These are phyloP conservation scores for Chrysina gloriosa DNA, from an alignment of 2,888 invertebrate species.

Conservation along the genomic window DNA sequence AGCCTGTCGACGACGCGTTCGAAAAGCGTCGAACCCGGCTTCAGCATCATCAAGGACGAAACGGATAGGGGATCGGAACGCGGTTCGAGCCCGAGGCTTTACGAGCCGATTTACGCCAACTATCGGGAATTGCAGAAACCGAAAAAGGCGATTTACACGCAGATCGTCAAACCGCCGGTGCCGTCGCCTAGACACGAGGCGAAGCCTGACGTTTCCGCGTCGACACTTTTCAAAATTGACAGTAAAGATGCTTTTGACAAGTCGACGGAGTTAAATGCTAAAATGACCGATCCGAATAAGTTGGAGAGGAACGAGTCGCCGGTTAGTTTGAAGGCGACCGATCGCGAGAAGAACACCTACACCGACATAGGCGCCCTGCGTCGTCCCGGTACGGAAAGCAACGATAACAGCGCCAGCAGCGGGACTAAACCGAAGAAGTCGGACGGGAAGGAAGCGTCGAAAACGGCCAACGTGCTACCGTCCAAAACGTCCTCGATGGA, in stretches of 20 bases:
- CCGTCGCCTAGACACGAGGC: conserved; percentile 43
- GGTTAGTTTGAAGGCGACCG: not conserved
- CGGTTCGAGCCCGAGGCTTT: not conserved
- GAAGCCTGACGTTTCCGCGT: not conserved
- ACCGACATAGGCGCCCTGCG: not conserved
- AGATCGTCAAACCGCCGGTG: conserved; percentile 39
- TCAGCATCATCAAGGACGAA: not conserved
- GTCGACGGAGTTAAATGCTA: not conserved
- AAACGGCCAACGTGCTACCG: not conserved
- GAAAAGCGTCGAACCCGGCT: not conserved
- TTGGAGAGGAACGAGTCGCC: conserved; percentile 3
- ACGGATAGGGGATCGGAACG: not conserved
- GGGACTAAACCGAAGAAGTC: conserved; percentile 15
- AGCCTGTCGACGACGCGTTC: not conserved
- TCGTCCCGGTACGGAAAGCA: not conserved
- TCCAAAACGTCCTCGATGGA: conserved; percentile 42
- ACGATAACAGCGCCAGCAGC: conserved; percentile 58
- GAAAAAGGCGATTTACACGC: not conserved
- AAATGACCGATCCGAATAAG: not conserved
- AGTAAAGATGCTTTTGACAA: conserved; percentile 28
- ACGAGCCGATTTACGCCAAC: conserved; percentile 48
- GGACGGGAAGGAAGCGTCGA: not conserved
- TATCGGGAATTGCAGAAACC: conserved; percentile 33
- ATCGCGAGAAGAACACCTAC: not conserved
- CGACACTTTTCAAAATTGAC: conserved; percentile 19